Base-by-base conservation (phyloP, 2,888 invertebrate genomes). In the Melitaea athalia region DNA sequence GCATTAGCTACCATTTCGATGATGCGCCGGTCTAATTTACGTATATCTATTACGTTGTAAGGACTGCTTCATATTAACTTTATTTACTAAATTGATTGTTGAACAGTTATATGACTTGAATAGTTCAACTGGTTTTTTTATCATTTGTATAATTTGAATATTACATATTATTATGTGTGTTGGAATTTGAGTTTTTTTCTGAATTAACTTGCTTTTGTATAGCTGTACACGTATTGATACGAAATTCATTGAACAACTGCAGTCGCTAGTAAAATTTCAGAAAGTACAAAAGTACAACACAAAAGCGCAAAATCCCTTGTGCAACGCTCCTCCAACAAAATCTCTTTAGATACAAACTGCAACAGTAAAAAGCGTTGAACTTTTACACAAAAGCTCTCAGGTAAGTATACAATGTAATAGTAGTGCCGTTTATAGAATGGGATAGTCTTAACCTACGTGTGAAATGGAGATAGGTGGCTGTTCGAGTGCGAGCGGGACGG, bases 351-450 rank as follows among this genome's bases (percentile, higher is more conserved):
- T 83, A 86, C 81, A 82, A 86, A 89, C 84, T 88, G 88, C 87
- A 87, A 82, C 80, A 76, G 79, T 84, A 91, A 90, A 89, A 89
- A 90, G 83, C 89, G 82, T 89, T 91, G 88, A 91, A 91, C 90
- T 92, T 91, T 87, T 87, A 88, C 84, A 90, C 92, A 92, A 92
- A 92, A 90, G 91, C 91, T 85, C 89, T 88, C 92, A 92, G 92
- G 92, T 92, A 92, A 88, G 85, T 87, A 87, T 88, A 85, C 83
- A 83, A 79, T 81, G 81, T 79, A 86, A 87, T 89, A 88, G 86
- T 87, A 87, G 86, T 83, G 82, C 85, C 85, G 86, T 83, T 87
- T 90, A 89, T 92, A 90, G 87, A 89, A 89, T 87, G 82, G 86
- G 83, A 87, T 82, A 85, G 85, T 87, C 86, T 88, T 86, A 85